phyloP scores from a whole-genome alignment of 35 echinoderm and acorn worm genomes.

The Ophioderma brevispina region DNA sequence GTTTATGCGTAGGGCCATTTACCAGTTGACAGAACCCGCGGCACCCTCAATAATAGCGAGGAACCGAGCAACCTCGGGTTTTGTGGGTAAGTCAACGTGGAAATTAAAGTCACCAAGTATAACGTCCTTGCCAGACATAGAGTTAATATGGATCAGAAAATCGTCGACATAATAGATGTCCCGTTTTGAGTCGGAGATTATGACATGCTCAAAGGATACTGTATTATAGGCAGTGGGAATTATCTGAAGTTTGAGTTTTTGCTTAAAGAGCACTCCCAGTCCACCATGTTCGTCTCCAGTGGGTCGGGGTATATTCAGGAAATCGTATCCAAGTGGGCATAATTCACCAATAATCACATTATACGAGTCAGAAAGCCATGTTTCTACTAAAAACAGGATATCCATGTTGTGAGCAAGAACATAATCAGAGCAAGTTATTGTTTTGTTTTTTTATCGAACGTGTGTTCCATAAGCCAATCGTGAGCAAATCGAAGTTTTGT shows the following conservation, averaged over 20 bases:
- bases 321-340: not conserved
- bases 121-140: not conserved
- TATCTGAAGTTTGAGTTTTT: not conserved
- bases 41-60: not conserved
- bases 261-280: not conserved
- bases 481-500: not conserved
- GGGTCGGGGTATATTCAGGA: not conserved
- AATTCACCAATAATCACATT: not conserved
- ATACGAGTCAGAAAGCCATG: not conserved
- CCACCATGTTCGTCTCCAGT: not conserved
- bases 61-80: not conserved
- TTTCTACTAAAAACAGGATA: not conserved
- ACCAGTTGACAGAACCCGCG: not conserved
- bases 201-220: not conserved
- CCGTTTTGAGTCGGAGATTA: not conserved
- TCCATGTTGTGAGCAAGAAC: not conserved
- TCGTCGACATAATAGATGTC: not conserved
- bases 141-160: too few species aligned
- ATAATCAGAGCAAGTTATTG: not conserved
- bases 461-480: not conserved
- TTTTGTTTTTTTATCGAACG: not conserved
- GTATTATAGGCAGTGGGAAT: not conserved
- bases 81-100: not conserved
- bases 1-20: too few species aligned
- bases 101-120: too few species aligned